Evolutionary conservation across 2,797 vertebrate species (phyloP).

Genomic region (Tokudaia tokunoshimensis): DNA sequence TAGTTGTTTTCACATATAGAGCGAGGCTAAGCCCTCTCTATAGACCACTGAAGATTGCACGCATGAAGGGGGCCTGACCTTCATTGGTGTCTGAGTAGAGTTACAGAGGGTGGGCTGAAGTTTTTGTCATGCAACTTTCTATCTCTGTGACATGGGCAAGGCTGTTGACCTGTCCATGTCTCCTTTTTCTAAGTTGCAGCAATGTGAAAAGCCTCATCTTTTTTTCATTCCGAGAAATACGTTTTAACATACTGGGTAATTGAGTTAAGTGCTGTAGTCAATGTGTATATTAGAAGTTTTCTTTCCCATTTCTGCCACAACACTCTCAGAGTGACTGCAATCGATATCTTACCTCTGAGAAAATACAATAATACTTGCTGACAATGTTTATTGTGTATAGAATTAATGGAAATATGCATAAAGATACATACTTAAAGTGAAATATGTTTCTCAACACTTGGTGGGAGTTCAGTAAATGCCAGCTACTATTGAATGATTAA

Average conservation of each 20-base stretch:
- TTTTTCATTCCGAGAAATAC: conserved; percentile 3
- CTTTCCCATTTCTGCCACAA: not conserved
- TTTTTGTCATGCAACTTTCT: not conserved
- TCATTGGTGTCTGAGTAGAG: not conserved
- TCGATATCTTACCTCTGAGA: not conserved
- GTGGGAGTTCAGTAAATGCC: not conserved
- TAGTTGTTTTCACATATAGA: not conserved
- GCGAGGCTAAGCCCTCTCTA: not conserved
- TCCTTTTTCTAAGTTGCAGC: not conserved
- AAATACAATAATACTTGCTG: conserved; percentile 21
- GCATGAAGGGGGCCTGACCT: not conserved
- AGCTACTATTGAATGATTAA: conserved; percentile 20
- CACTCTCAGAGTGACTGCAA: not conserved
- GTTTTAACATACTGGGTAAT: not conserved
- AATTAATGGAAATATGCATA: not conserved
- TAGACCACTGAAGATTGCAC: rapidly evolving
- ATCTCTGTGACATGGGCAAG: not conserved
- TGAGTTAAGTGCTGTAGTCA: not conserved
- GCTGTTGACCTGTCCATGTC: not conserved
- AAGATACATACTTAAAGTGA: not conserved
- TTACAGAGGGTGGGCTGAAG: not conserved
- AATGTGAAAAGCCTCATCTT: not conserved
- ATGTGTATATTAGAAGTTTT: not conserved
- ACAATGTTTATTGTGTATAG: not conserved
- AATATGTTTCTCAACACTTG: not conserved